phyloP scores from a whole-genome alignment of 2,888 invertebrate species.

The Ommatoiulus sabulosus region DNA sequence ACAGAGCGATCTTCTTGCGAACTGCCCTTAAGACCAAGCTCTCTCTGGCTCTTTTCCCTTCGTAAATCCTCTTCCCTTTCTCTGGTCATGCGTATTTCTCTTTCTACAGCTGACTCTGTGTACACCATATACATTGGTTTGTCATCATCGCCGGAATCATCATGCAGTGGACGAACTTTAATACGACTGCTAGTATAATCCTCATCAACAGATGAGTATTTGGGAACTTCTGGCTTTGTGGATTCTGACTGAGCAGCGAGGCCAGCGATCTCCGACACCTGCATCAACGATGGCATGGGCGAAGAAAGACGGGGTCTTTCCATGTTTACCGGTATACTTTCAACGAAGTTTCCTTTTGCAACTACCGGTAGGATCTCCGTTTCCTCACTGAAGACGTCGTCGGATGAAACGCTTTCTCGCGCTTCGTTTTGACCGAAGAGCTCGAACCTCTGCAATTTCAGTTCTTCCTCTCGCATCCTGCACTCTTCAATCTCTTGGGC shows the following conservation, averaged over 20 bases:
- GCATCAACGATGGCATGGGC: background rate
- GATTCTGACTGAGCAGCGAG: background rate
- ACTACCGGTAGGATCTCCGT: background rate
- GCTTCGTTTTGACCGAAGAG: background rate
- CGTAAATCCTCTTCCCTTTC: constrained; percentile 55
- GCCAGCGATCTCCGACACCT: background rate
- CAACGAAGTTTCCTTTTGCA: background rate
- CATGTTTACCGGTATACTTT: background rate
- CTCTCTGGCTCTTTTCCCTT: constrained; percentile 11
- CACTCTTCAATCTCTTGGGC: constrained; percentile 45
- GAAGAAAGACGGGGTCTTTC: background rate
- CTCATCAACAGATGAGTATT: background rate
- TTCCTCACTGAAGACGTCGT: background rate
- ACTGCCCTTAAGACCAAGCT: background rate
- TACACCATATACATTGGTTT: constrained; percentile 30
- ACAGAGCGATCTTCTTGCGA: background rate
- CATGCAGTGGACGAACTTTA: constrained; percentile 20
- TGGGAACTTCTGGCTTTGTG: background rate
- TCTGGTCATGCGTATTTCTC: constrained; percentile 49
- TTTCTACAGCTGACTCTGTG: constrained; percentile 52
- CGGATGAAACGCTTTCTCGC: background rate
- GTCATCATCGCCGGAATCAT: constrained; percentile 44
- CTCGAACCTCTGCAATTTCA: constrained; percentile 8
- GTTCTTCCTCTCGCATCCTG: background rate
- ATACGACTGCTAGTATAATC: background rate